phyloP scores from a whole-genome alignment of 2,797 vertebrate genomes.

The Artibeus lituratus region DNA sequence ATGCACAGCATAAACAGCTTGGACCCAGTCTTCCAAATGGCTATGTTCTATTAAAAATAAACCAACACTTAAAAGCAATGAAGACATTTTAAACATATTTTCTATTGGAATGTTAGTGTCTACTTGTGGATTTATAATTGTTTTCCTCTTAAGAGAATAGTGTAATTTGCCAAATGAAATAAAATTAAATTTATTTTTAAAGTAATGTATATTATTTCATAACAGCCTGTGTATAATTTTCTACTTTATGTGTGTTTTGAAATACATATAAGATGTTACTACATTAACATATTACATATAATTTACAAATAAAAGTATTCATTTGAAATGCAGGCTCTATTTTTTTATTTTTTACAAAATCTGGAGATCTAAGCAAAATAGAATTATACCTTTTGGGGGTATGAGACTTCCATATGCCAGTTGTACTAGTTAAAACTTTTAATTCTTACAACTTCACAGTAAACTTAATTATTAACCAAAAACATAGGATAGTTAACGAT shows the following conservation, averaged over 20 bases:
- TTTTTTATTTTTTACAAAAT: constrained; percentile 21
- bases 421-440: background rate
- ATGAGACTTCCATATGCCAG: background rate
- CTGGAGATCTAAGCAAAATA: background rate
- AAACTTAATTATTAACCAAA: background rate
- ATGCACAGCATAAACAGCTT: background rate
- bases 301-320: background rate
- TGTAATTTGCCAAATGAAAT: background rate
- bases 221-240: background rate
- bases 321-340: background rate
- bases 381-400: background rate
- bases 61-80: background rate
- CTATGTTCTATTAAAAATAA: background rate
- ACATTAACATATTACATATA: background rate
- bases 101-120: background rate
- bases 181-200: background rate
- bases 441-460: background rate
- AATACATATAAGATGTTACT: background rate
- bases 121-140: background rate
- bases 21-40: background rate
- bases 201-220: background rate
- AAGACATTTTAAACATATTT: background rate
- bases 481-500: background rate
- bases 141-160: background rate
- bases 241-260: background rate